These are phyloP conservation scores for Odontocerum albicorne DNA, from an alignment of 2,888 invertebrate species.

Conservation along the genomic window DNA sequence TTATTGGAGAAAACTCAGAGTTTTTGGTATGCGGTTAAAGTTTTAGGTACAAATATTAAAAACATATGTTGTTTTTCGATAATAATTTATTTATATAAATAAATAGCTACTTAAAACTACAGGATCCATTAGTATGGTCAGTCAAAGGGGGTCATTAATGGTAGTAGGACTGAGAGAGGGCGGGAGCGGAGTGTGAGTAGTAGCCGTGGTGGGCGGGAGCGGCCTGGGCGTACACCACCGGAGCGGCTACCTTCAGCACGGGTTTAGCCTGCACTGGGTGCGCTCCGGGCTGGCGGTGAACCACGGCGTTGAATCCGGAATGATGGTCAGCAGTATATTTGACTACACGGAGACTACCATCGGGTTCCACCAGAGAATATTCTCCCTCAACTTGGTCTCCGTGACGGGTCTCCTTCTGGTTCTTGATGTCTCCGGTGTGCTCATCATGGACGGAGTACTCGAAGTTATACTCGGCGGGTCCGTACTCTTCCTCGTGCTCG, in stretches of 20 bases:
- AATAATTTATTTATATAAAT: too few species aligned
- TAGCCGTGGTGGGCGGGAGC: too few species aligned
- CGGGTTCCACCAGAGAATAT: slow-evolving; percentile 50
- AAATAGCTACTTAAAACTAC: too few species aligned
- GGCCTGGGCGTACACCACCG: slow-evolving; percentile 5
- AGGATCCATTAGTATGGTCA: too few species aligned
- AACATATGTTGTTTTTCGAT: too few species aligned
- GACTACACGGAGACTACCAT: slow-evolving; percentile 49
- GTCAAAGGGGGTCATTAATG: too few species aligned
- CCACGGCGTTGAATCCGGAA: slow-evolving; percentile 30
- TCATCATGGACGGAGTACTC: slow-evolving; percentile 30
- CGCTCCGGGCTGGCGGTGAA: slow-evolving; percentile 22
- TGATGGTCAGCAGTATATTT: slow-evolving; percentile 51
- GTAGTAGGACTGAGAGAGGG: slow-evolving; percentile 9
- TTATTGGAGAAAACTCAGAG: too few species aligned
- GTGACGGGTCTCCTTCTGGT: slow-evolving; percentile 50
- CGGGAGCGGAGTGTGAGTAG: slow-evolving; percentile 31
- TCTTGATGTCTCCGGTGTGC: slow-evolving; percentile 51
- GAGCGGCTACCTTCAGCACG: slow-evolving; percentile 15
- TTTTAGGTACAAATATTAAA: too few species aligned
- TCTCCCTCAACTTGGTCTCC: slow-evolving; percentile 52
- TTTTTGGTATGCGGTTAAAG: too few species aligned
- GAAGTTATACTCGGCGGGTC: slow-evolving; percentile 29
- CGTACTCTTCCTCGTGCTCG: slow-evolving; percentile 18
- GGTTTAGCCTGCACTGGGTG: slow-evolving; percentile 43